Evolutionary conservation across 2,113 vertebrate species (phyloP).

Genomic region (Sylvilagus bachmani): DNA sequence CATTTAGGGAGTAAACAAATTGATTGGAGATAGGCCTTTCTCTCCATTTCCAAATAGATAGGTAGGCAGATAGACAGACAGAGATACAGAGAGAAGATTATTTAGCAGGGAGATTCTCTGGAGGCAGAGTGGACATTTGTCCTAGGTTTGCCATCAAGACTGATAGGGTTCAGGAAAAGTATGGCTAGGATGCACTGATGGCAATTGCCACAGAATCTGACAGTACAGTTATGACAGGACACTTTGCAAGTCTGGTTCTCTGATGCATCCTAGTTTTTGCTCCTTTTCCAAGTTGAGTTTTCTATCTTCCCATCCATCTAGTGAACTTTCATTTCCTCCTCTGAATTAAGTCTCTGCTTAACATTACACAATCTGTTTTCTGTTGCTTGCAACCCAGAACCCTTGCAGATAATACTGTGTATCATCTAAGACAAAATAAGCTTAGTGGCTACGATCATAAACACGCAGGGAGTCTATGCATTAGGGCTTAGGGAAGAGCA

Average conservation of each 20-base stretch:
- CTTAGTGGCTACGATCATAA: background rate
- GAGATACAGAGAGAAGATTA: background rate
- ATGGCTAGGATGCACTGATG: background rate
- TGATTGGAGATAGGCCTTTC: too few relatives aligned
- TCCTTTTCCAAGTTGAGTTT: background rate
- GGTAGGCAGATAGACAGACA: too few relatives aligned
- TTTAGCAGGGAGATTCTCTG: background rate
- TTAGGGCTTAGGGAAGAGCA: background rate
- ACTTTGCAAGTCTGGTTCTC: background rate
- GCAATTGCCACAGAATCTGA: background rate
- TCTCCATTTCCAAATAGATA: too few relatives aligned
- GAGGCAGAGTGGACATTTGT: background rate
- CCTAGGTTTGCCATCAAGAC: background rate
- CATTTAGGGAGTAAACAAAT: too few relatives aligned
- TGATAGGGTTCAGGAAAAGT: background rate
- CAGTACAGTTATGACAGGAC: too few relatives aligned
- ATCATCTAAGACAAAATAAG: background rate
- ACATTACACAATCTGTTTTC: background rate
- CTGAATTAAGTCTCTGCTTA: background rate
- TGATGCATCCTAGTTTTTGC: background rate
- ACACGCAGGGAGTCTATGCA: background rate
- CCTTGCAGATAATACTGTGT: background rate
- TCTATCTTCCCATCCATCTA: background rate
- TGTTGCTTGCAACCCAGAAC: slow-evolving; percentile 8
- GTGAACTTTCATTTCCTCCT: background rate